Evolutionary conservation across 2,113 vertebrate genomes (phyloP).

Genomic region (Butastur rufipennis): DNA sequence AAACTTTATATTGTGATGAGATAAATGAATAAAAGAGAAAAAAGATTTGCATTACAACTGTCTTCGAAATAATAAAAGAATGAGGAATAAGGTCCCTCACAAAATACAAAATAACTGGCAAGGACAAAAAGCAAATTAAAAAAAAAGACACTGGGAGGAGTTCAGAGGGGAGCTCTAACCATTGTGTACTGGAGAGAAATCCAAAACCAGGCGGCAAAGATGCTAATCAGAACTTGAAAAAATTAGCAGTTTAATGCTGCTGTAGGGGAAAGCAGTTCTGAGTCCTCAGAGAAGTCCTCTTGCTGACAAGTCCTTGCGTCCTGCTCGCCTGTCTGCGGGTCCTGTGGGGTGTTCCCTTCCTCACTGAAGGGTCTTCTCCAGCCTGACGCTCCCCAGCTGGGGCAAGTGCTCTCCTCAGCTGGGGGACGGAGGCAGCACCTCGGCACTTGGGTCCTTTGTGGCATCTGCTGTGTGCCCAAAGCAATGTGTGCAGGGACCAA

Average conservation of each 20-base stretch:
- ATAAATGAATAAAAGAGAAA: neutral
- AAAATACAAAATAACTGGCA: neutral
- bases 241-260: accelerated
- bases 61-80: neutral
- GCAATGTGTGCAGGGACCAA: neutral
- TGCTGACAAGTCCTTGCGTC: neutral
- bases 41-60: neutral
- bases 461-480: neutral
- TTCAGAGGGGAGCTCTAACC: neutral
- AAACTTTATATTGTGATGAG: neutral
- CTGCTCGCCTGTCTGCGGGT: too few species aligned
- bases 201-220: neutral
- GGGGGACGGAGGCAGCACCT: neutral
- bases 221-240: neutral
- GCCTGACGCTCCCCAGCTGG: neutral
- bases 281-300: neutral
- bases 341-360: neutral
- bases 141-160: neutral
- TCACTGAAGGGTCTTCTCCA: neutral
- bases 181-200: neutral
- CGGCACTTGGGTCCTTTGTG: neutral
- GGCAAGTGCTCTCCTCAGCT: neutral
- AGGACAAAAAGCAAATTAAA: neutral
- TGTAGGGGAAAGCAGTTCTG: neutral
- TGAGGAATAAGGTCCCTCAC: neutral